These are phyloP conservation scores for Perodicticus potto DNA, from an alignment of 2,797 vertebrate species.

Conservation along the genomic window DNA sequence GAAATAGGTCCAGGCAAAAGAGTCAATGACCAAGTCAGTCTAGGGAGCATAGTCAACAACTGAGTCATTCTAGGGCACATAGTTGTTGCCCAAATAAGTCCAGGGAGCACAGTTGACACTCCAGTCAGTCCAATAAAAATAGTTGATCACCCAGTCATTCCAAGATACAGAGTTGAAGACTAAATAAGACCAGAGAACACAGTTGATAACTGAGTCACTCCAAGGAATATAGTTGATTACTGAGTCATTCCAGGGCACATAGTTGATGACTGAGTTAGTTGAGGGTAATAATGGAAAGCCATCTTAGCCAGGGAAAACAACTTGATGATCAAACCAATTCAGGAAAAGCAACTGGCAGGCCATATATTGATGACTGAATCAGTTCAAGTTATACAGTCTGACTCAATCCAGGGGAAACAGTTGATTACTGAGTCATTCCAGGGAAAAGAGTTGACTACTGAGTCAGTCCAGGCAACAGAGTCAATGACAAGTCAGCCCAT, in stretches of 20 bases:
- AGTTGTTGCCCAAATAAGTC: no score
- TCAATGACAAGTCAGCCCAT: background rate
- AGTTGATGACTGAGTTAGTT: no score
- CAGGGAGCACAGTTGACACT: no score
- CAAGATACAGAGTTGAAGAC: fast-evolving
- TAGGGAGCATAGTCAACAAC: background rate
- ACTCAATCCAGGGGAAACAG: background rate
- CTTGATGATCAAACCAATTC: background rate
- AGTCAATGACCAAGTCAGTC: background rate
- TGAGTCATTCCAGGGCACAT: fast-evolving
- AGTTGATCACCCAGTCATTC: fast-evolving
- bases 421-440: no score
- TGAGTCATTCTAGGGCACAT: no score
- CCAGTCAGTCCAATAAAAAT: no score
- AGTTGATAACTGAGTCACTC: background rate
- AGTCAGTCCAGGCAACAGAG: background rate
- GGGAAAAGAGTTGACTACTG: background rate
- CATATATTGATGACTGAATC: no score
- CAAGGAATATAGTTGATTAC: background rate
- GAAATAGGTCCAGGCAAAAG: no score
- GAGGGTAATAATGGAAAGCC: no score
- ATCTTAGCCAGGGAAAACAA: no score
- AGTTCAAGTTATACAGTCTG: no score
- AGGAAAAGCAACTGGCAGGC: background rate
- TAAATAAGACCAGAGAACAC: background rate